Base-by-base conservation (phyloP, 2,888 invertebrate genomes). In the Cheiracanthium punctorium region DNA sequence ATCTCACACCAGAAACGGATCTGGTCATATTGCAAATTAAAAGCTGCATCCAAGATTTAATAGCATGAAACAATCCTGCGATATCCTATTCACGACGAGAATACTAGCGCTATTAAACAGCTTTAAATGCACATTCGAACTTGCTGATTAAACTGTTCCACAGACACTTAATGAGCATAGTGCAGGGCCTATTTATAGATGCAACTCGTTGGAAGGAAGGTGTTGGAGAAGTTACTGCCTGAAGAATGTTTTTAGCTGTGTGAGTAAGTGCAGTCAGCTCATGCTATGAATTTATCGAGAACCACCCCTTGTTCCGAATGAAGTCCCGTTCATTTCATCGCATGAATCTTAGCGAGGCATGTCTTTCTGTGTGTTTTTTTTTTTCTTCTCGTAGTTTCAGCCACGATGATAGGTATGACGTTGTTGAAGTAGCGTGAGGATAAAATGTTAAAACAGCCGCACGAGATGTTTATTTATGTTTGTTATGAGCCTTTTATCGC, bases 211-310 rank as follows among this genome's bases (percentile, higher is more conserved):
- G 43, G 17, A 17, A 2, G 43, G 17, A 17, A 2, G 43, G 14
- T 48, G 43, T 17, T 37, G 4, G 37, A 48, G 43, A 48, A 48
- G 43, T 48, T 8, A 24, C 72, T 28, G 72, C 48, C 12, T 43
- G 72, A n/a, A 43, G 43, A 72, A 37, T 72, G 72, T 72, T 72
- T 72, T 72, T 72, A 43, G 72, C 48, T 30, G 48, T 2, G 14
- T 72, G 72, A 72, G 30, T 48, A 72, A 72, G 48, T 28, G 72
- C 48, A 12, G 29, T 72, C 48, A 30, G 7, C 14, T 48, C 10
- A 48, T 2, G 43, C 14, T 48, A 48, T 48, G 43, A 7, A 48
- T 48, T 37, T 10, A 48, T 17, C 7, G 43, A 7, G 17, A 48
- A 48, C 2, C n/a, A 10, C 17, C 43, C 43, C 10, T 17, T 48